Base-by-base conservation (phyloP, 2,888 invertebrate species). In the Acronicta aceris region DNA sequence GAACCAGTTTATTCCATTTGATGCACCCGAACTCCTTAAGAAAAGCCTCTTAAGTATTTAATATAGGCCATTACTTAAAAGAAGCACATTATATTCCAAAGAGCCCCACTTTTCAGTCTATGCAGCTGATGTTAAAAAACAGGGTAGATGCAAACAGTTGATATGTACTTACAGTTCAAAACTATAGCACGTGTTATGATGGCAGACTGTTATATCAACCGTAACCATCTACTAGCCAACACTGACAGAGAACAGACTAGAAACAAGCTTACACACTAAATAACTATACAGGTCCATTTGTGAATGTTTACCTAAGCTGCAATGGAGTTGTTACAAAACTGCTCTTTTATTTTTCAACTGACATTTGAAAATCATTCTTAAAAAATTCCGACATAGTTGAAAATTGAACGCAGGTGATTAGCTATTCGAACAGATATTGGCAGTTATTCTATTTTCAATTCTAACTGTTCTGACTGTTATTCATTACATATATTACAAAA, bases 251-350 rank as follows among this genome's bases (percentile, higher is more conserved):
- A 76, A 83, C 73, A 87, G 88, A 88, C 88, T 89, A 89, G 88
- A 88, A 78, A 86, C 77, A 77, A 81, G 73, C 84, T 85, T 85
- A 88, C 66, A 77, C 10, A 86, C 86, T 86, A 86, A 84, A 84
- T 85, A 87, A 85, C 81, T 81, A 63, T 64, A 71, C 57, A 67
- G 58, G 52, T 51, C 46, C 16, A 15, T 53, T 50, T 10, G 45
- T 12, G 25, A 59, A 53, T 27, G 38, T 51, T 42, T 38, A 12
- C 36, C 52, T 38, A 16, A 36, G 12, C 36, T 30, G 21, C 25
- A 30, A 40, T 42, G 36, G 5, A 15, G 5, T 38, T n/a, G 10
- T 33, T 33, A 4, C 12, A 12, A 12, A 30, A 30, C 9, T 30
- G 30, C 27, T 27, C 7, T 30, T 1, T 9, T 2, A 30, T 30